A percentile compares a stretch with the other conserved stretches of the same genome.
Evolutionary conservation across 2,888 invertebrate genomes (phyloP).

Genomic region (Glomeris marginata): DNA sequence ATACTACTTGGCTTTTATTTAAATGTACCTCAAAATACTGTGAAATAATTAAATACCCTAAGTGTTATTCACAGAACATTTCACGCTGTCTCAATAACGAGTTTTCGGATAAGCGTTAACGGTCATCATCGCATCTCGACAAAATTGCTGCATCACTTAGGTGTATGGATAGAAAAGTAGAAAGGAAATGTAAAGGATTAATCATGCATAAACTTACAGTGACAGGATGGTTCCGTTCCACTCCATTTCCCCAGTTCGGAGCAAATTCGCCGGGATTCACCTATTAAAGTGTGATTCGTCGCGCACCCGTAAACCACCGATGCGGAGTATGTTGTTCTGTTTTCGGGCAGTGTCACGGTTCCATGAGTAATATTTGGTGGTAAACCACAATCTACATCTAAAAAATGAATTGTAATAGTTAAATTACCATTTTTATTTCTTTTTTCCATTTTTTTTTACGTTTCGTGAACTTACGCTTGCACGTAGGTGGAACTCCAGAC

Average conservation of each 20-base stretch:
- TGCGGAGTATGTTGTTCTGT: conserved; percentile 63
- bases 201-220: conserved; percentile 14
- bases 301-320: conserved; percentile 60
- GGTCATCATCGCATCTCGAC: too few species aligned
- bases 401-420: conserved; percentile 5
- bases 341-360: conserved; percentile 39
- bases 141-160: too few species aligned
- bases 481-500: conserved; percentile 64
- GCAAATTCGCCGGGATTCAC: conserved; percentile 33
- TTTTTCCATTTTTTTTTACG: too few species aligned
- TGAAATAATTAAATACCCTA: too few species aligned
- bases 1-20: too few species aligned
- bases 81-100: too few species aligned
- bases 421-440: too few species aligned
- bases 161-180: too few species aligned
- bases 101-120: too few species aligned
- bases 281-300: conserved; percentile 70
- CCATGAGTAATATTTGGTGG: conserved; percentile 52
- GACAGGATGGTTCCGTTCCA: conserved; percentile 21
- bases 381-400: conserved; percentile 67
- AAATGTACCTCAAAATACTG: too few species aligned
- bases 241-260: conserved; percentile 21
- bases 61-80: too few species aligned
- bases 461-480: conserved; percentile 62
- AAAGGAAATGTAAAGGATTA: not conserved